Base-by-base conservation (phyloP, 1,140 invertebrate species). In the Pollicipes pollicipes region DNA sequence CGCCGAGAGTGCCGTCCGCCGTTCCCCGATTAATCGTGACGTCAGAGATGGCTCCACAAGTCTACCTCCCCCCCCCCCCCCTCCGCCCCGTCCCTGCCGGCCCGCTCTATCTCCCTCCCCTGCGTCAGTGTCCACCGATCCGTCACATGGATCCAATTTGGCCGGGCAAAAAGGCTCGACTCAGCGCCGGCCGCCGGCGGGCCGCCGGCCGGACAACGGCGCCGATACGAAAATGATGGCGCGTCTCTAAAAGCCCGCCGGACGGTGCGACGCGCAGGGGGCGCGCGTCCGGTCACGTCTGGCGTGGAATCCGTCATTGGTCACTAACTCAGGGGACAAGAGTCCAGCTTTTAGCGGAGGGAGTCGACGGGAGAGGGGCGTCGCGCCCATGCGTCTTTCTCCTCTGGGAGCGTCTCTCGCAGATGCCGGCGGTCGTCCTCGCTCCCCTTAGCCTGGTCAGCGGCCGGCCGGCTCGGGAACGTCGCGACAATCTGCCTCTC, bases 91-190 rank as follows among this genome's bases (percentile, higher is more conserved):
- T 24, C 10, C 45, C 6, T 10, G 2, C 10, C 45, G 45, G 10
- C 21, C 45, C 45, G 8, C 45, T 58, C 45, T 58, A 21, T 58
- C 45, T 58, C 45, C 45, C 13, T 58, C 45, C 45, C 45, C 17
- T 21, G 45, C 17, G 6, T 21, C 45, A 2, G 45, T 58, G 45
- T 58, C 45, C 45, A 24, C 21, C 45, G 45, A 58, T 58, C 45
- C 45, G 45, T 58, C 45, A 58, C 45, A 58, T 58, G 45, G 45
- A 58, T 58, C 45, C 45, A 58, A 58, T 58, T 58, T 58, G 45
- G 45, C 45, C 45, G 45, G 6, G 45, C 45, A 58, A 58, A 58
- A 58, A 58, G 45, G 13, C 45, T 21, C 45, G 45, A 58, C 45
- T 58, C 45, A 58, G 45, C 45, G 17, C 45, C 13, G 13, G 2